These are phyloP conservation scores for Leptothorax acervorum DNA, from an alignment of 2,888 invertebrate species.

Conservation along the genomic window DNA sequence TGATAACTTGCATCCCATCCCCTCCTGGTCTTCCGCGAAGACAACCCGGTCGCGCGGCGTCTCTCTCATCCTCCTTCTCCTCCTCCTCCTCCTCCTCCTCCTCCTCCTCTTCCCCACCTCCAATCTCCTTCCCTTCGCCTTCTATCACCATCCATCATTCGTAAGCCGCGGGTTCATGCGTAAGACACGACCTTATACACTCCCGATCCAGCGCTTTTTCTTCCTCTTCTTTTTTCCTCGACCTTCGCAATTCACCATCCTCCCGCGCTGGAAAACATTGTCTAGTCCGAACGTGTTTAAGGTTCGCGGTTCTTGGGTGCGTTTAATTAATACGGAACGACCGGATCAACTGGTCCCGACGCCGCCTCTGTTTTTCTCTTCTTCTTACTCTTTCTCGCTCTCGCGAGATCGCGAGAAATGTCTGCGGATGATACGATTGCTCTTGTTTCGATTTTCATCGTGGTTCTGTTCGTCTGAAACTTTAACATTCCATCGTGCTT, in stretches of 20 bases:
- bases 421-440: slow-evolving; percentile 18
- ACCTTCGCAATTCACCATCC: slow-evolving; percentile 68
- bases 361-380: slow-evolving; percentile 49
- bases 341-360: slow-evolving; percentile 71
- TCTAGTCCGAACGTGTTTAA: slow-evolving; percentile 71
- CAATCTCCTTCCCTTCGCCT: slow-evolving; percentile 47
- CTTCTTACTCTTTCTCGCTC: slow-evolving; percentile 35
- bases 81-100: slow-evolving; percentile 47
- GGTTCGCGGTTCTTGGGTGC: slow-evolving; percentile 61
- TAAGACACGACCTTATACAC: slow-evolving; percentile 70
- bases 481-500: slow-evolving; percentile 6
- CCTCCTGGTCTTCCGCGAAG: slow-evolving; percentile 15
- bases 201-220: slow-evolving; percentile 57
- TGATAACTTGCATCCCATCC: slow-evolving; percentile 66
- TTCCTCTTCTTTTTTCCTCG: slow-evolving; percentile 44
- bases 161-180: slow-evolving; percentile 68
- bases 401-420: slow-evolving; percentile 16
- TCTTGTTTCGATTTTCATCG: slow-evolving; percentile 34
- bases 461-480: slow-evolving; percentile 6
- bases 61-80: slow-evolving; percentile 22
- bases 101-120: too few species aligned
- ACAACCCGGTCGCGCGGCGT: slow-evolving; percentile 13
- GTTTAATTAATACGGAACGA: slow-evolving; percentile 74
- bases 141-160: slow-evolving; percentile 75
- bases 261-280: slow-evolving; percentile 73